Conservation (phyloP, 2,888 invertebrate genomes). For the Cephus spinipes region DNA sequence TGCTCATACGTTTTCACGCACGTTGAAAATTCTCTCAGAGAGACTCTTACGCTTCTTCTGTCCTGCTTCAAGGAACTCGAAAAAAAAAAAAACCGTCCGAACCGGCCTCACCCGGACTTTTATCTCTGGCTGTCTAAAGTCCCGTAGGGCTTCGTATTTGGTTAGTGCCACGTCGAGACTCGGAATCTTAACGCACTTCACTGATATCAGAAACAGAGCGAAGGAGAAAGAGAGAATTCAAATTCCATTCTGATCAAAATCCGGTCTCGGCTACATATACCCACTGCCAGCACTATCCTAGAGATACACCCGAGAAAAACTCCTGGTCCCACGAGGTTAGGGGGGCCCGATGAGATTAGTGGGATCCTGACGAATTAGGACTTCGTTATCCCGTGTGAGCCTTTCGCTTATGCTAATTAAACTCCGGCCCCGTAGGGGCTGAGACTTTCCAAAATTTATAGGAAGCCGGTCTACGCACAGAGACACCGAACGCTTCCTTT, state of each 20-base stretch:
- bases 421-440: neutral
- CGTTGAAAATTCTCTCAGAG: neutral
- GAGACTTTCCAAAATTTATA: neutral
- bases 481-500: neutral
- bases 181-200: neutral
- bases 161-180: neutral
- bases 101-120: slow-evolving; percentile 1
- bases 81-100: neutral
- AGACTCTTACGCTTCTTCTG: neutral
- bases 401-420: neutral
- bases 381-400: neutral
- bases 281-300: neutral
- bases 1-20: neutral
- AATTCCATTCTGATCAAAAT: neutral
- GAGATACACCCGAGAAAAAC: neutral
- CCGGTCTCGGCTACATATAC: neutral
- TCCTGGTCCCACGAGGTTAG: neutral
- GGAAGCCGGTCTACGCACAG: neutral
- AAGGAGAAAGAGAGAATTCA: neutral
- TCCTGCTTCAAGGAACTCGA: neutral
- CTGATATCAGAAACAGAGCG: neutral
- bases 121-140: slow-evolving; percentile 1
- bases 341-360: neutral
- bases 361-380: neutral
- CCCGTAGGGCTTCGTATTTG: neutral